Evolutionary conservation across 2,113 vertebrate species (phyloP).

Genomic region (Platysteira castanea): DNA sequence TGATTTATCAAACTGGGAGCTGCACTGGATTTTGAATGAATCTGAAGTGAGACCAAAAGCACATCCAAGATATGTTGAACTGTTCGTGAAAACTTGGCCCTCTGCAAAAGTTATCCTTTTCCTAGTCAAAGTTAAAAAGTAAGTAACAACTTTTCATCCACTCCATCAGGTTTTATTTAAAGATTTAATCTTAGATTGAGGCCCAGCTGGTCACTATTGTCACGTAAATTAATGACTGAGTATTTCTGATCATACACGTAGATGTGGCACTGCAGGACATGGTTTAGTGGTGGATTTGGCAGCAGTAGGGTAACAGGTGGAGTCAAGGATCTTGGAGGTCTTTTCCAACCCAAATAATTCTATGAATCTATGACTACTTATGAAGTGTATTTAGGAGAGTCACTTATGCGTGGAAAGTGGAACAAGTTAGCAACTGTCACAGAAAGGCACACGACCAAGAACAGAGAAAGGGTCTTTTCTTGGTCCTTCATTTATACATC

Average conservation of each 20-base stretch:
- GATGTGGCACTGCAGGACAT: not conserved
- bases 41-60: not conserved
- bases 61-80: not conserved
- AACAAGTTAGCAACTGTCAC: not conserved
- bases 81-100: not conserved
- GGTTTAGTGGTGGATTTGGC: not conserved
- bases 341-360: not conserved
- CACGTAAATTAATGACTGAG: not conserved
- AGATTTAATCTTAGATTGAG: not conserved
- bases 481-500: too few relatives aligned
- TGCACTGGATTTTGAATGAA: not conserved
- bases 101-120: not conserved
- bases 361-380: not conserved
- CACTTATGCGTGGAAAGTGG: fast-evolving
- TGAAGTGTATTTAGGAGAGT: not conserved
- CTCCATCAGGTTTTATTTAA: not conserved
- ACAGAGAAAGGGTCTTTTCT: not conserved
- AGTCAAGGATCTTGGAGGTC: not conserved
- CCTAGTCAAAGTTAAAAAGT: not conserved
- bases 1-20: not conserved
- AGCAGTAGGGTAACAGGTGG: not conserved
- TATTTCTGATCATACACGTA: not conserved
- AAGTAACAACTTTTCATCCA: not conserved
- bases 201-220: not conserved
- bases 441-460: fast-evolving